Evolutionary conservation across 2,113 vertebrate genomes (phyloP).

Genomic region (Gallinago jamesoni): DNA sequence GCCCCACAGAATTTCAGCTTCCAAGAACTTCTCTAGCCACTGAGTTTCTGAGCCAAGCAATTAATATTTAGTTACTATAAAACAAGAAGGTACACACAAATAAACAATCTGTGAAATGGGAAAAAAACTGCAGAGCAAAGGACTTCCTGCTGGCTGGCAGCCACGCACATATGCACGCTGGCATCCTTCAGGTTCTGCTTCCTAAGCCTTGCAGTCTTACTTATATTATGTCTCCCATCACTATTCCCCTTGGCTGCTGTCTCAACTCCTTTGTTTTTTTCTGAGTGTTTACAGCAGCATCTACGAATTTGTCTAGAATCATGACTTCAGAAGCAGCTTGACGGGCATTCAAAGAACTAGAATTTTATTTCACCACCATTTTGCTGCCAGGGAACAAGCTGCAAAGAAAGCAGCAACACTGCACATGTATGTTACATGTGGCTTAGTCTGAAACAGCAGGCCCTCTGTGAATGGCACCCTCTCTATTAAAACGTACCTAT

Average conservation of each 20-base stretch:
- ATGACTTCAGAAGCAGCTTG: constrained; percentile 9
- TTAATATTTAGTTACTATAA: neutral
- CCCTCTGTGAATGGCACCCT: neutral
- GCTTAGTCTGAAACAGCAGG: neutral
- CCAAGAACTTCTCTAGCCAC: neutral
- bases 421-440: neutral
- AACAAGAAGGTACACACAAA: neutral
- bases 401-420: neutral
- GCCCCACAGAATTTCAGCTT: neutral
- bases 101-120: neutral
- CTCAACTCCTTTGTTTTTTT: constrained; percentile 7
- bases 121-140: neutral
- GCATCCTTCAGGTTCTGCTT: neutral
- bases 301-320: neutral
- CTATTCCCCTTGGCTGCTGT: neutral
- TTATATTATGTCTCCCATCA: neutral
- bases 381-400: constrained; percentile 20
- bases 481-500: neutral
- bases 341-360: neutral
- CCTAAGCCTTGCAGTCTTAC: neutral
- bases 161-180: neutral
- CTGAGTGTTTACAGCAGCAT: neutral
- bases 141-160: neutral
- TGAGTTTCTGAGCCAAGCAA: neutral
- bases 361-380: constrained; percentile 20